These are phyloP conservation scores for Chrysomallon squamiferum DNA, from an alignment of 1,140 invertebrate genomes.

Conservation along the genomic window DNA sequence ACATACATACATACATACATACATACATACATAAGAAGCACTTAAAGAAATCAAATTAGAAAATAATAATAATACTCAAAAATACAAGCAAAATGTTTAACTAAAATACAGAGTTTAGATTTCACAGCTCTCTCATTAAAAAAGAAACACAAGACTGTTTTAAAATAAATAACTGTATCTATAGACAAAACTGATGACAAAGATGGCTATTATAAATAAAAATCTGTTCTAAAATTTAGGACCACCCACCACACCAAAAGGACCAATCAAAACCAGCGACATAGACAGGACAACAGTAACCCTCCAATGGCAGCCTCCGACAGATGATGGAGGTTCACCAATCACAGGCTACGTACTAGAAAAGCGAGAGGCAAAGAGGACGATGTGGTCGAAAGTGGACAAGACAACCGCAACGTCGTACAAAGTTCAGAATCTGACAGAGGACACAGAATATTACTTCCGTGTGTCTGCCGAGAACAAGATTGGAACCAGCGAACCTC, in stretches of 20 bases:
- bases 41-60: too few species aligned
- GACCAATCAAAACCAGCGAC: conserved; percentile 80
- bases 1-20: too few species aligned
- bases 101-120: too few species aligned
- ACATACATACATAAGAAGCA: too few species aligned
- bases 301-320: conserved; percentile 65
- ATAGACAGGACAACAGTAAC: conserved; percentile 91
- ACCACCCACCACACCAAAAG: conserved; percentile 41
- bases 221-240: conserved; percentile 21
- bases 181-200: too few species aligned
- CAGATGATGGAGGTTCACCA: conserved; percentile 65
- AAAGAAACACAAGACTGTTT: too few species aligned
- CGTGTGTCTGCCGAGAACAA: conserved; percentile 95
- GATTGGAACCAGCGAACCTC: conserved; percentile 92
- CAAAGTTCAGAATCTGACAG: conserved; percentile 70
- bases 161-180: too few species aligned
- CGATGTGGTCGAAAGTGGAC: conserved; percentile 69
- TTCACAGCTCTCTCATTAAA: too few species aligned
- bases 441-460: conserved; percentile 93
- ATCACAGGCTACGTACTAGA: conserved; percentile 84
- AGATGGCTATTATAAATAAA: too few species aligned
- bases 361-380: conserved; percentile 89
- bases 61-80: too few species aligned
- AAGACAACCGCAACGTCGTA: conserved; percentile 73
- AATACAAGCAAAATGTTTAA: too few species aligned